phyloP scores from a whole-genome alignment of 2,797 vertebrate species.

The Rhodeus uyekii region DNA sequence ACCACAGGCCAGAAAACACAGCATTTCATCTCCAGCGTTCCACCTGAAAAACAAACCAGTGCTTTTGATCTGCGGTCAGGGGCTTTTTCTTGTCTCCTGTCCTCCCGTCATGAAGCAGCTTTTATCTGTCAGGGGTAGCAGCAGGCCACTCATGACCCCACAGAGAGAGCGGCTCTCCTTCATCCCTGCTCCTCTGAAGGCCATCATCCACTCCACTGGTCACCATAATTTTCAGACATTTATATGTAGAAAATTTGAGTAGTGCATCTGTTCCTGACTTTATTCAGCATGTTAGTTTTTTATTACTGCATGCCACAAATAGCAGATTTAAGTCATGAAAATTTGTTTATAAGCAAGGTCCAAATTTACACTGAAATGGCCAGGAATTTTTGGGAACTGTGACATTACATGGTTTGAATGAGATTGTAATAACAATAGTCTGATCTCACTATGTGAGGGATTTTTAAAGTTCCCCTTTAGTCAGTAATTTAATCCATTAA shows the following conservation, averaged over 20 bases:
- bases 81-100: slow-evolving; percentile 12
- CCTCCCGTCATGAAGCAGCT: slow-evolving; percentile 63
- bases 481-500: no score
- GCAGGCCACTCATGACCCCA: slow-evolving; percentile 66
- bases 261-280: no score
- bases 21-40: slow-evolving; percentile 21
- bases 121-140: slow-evolving; percentile 80
- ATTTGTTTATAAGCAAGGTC: neutral
- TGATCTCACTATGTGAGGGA: neutral
- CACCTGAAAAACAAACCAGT: slow-evolving; percentile 30
- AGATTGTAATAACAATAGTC: neutral
- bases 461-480: no score
- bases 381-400: neutral
- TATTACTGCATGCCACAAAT: neutral
- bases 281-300: no score
- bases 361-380: neutral
- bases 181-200: slow-evolving; percentile 22
- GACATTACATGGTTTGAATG: neutral
- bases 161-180: slow-evolving; percentile 56
- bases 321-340: neutral
- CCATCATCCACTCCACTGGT: neutral
- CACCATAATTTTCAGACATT: neutral
- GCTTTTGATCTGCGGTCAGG: slow-evolving; percentile 58
- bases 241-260: no score
- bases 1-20: slow-evolving; percentile 27